Conservation (phyloP, 92 coral and sea anemone species). For the Umimayanthus kanabou region DNA sequence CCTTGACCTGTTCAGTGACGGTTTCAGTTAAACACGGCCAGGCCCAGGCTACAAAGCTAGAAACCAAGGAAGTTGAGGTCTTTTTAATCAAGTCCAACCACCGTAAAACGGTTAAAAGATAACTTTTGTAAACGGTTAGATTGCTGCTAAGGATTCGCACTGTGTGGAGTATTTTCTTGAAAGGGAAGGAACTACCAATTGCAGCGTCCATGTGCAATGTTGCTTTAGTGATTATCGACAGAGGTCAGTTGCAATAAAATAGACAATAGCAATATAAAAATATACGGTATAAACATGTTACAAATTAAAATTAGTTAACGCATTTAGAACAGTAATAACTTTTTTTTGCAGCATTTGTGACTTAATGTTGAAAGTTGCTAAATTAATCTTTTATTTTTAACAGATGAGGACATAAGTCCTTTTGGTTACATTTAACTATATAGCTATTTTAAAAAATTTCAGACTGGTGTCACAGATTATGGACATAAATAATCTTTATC, state of each 20-base stretch:
- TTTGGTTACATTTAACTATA: too few relatives aligned
- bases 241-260: neutral
- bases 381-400: too few relatives aligned
- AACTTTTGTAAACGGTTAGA: too few relatives aligned
- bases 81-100: neutral
- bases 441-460: neutral
- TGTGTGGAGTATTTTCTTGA: too few relatives aligned
- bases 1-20: neutral
- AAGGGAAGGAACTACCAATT: neutral
- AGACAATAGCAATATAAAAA: neutral
- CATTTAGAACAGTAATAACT: neutral
- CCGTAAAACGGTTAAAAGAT: neutral
- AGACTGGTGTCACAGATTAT: neutral
- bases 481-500: neutral
- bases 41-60: neutral
- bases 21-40: neutral
- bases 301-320: neutral
- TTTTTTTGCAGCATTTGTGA: neutral
- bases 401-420: neutral
- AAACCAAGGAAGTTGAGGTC: neutral
- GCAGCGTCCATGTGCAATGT: neutral
- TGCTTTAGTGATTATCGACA: neutral
- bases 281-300: too few relatives aligned
- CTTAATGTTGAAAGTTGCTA: neutral
- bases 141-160: too few relatives aligned